Percentiles rank a stretch among this genome's conserved stretches.
phyloP scores from a whole-genome alignment of 2,797 vertebrate genomes.

The Lycodopsis pacificus region DNA sequence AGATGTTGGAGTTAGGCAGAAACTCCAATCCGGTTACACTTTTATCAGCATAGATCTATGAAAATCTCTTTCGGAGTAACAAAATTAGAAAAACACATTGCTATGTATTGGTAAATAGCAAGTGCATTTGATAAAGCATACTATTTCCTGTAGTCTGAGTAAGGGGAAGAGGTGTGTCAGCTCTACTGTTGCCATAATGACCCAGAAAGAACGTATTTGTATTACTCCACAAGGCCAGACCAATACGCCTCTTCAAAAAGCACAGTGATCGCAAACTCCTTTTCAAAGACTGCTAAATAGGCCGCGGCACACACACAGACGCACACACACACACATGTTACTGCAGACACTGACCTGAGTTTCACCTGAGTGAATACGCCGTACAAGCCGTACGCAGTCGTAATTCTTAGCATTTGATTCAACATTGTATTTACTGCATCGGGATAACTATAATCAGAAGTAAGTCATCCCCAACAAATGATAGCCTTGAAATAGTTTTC shows the following conservation, averaged over 20 bases:
- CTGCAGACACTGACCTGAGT: slow-evolving; percentile 8
- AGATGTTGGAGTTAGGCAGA: slow-evolving; percentile 4
- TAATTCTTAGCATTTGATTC: slow-evolving; percentile 29
- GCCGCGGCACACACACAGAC: too few relatives aligned
- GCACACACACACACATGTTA: not conserved
- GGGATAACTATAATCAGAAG: slow-evolving; percentile 35
- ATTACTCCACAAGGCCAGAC: not conserved
- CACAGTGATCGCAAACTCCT: slow-evolving; percentile 1
- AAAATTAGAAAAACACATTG: not conserved
- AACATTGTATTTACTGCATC: slow-evolving; percentile 29
- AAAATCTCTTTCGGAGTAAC: not conserved
- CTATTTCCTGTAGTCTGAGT: not conserved
- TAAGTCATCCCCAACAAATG: slow-evolving; percentile 18
- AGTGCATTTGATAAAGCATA: not conserved
- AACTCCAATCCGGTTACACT: not conserved
- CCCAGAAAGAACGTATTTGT: slow-evolving; percentile 1
- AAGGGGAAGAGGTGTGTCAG: slow-evolving; percentile 10
- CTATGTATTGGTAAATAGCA: not conserved
- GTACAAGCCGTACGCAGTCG: slow-evolving; percentile 1
- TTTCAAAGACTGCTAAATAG: slow-evolving; percentile 12
- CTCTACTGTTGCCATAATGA: slow-evolving; percentile 3
- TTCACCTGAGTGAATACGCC: not conserved
- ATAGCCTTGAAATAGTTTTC: slow-evolving; percentile 16
- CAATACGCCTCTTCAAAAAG: slow-evolving; percentile 20
- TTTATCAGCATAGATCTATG: not conserved